Evolutionary conservation across 2,113 vertebrate genomes (phyloP), one percentile per base, ranked within the genome.

Genomic region (Phalacrocorax aristotelis): DNA sequence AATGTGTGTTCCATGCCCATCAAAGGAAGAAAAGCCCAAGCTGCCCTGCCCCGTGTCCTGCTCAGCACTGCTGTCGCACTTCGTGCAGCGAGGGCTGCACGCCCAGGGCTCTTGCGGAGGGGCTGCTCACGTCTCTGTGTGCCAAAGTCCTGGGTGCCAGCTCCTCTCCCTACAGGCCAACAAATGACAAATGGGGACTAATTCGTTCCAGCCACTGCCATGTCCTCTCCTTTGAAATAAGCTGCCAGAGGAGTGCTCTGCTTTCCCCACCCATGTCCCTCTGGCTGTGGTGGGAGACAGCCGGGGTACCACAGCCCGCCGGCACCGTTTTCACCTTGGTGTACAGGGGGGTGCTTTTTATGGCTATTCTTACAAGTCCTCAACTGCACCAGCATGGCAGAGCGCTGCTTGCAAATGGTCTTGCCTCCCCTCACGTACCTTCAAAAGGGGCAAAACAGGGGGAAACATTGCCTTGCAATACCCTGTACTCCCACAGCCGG

Each of bases 251-350:
- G n/a, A 57, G 30, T 1, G 20, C 57, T 93, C 57, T 18, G 65
- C 65, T 76, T 65, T 66, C 71, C 32, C 13, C 0, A 3, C 36
- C 72, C 0, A 1, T 7, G n/a, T 29, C 58, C 58, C 58, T 62
- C 49, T 1, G 46, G 83, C 54, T 0, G 6, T 6, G 52, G 38
- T 1, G 12, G 36, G 68, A 74, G 22, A 78, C 55, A 27, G 60
- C 7, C 0, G 0, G 75, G 12, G 60, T 30, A 38, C 54, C 0
- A 0, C 52, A 38, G 30, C 19, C 49, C 69, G 9, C 64, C 1
- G 15, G 49, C 51, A 18, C 19, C 0, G 1, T 6, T 30, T 48
- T 44, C 62, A 44, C 64, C 42, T 42, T 29, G 3, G 12, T 32
- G 29, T 10, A 20, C 0, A 2, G 12, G 38, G 25, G 61, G 13